These are phyloP conservation scores for Solenodon paradoxus DNA, from an alignment of 2,113 vertebrate species.

Conservation along the genomic window DNA sequence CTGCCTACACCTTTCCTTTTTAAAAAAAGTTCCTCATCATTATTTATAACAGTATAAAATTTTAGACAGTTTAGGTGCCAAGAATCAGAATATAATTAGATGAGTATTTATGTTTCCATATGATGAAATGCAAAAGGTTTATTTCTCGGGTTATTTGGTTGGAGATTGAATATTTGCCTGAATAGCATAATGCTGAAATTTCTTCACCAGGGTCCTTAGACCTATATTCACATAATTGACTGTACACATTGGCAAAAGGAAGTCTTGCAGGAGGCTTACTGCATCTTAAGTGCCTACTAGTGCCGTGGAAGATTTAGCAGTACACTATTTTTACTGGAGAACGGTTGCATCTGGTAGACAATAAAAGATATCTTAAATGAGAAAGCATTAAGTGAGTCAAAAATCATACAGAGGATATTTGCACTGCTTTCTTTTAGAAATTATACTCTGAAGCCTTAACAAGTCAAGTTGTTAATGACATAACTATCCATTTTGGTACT, in stretches of 20 bases:
- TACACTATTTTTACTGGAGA: not conserved
- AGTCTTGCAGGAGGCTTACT: not conserved
- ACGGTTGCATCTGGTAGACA: not conserved
- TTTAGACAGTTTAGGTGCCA: not conserved
- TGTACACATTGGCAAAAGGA: not conserved
- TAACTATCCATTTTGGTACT: not conserved
- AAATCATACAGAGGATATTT: not conserved
- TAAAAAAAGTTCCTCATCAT: not conserved
- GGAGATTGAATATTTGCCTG: slow-evolving; percentile 35
- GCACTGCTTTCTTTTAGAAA: not conserved
- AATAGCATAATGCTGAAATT: not conserved
- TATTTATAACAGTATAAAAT: not conserved
- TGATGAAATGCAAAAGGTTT: no score
- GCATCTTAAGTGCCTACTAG: not conserved
- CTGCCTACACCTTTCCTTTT: no score
- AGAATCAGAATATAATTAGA: not conserved
- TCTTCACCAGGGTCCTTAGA: not conserved
- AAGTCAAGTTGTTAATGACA: not conserved
- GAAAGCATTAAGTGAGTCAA: not conserved
- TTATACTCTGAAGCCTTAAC: not conserved
- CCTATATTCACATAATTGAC: not conserved
- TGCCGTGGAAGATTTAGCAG: not conserved
- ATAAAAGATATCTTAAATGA: not conserved
- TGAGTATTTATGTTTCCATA: not conserved
- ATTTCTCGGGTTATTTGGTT: slow-evolving; percentile 28